Percentiles rank a stretch among this genome's conserved stretches.
Evolutionary conservation across 2,888 invertebrate genomes (phyloP).

Genomic region (Leptinotarsa rubiginosa): DNA sequence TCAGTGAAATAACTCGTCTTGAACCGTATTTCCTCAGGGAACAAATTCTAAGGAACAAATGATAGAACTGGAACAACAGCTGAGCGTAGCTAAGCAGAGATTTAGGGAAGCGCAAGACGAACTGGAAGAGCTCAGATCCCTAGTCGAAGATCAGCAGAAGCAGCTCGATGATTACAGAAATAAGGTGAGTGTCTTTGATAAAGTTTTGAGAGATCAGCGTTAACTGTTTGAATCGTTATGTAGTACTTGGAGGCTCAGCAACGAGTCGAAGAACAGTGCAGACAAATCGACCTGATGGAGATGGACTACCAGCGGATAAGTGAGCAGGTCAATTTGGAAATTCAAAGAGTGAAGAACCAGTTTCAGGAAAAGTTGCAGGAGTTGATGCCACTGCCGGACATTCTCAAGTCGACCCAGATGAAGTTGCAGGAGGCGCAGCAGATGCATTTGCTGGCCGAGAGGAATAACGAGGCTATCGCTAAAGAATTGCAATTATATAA

Average conservation of each 20-base stretch:
- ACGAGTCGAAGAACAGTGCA: constrained; percentile 76
- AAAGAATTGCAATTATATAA: constrained; percentile 75
- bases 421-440: constrained; percentile 78
- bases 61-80: constrained; percentile 72
- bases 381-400: constrained; percentile 76
- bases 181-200: constrained; percentile 65
- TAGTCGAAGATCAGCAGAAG: constrained; percentile 75
- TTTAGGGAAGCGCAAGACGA: constrained; percentile 73
- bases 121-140: constrained; percentile 69
- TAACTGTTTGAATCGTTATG: constrained; percentile 1
- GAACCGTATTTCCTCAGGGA: constrained; percentile 28
- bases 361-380: constrained; percentile 81
- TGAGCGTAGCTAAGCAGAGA: constrained; percentile 69
- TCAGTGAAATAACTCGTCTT: too few species aligned
- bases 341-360: constrained; percentile 76
- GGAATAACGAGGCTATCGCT: constrained; percentile 75
- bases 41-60: constrained; percentile 70
- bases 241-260: constrained; percentile 76
- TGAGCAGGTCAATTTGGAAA: constrained; percentile 79
- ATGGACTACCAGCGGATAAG: constrained; percentile 78
- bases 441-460: constrained; percentile 74
- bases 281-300: constrained; percentile 78
- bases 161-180: constrained; percentile 79
- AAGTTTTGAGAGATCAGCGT: background rate
- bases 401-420: constrained; percentile 76